A percentile compares a stretch with the other conserved stretches of the same genome.
These are phyloP conservation scores for Vidua macroura DNA, from an alignment of 2,113 vertebrate species.

Conservation along the genomic window DNA sequence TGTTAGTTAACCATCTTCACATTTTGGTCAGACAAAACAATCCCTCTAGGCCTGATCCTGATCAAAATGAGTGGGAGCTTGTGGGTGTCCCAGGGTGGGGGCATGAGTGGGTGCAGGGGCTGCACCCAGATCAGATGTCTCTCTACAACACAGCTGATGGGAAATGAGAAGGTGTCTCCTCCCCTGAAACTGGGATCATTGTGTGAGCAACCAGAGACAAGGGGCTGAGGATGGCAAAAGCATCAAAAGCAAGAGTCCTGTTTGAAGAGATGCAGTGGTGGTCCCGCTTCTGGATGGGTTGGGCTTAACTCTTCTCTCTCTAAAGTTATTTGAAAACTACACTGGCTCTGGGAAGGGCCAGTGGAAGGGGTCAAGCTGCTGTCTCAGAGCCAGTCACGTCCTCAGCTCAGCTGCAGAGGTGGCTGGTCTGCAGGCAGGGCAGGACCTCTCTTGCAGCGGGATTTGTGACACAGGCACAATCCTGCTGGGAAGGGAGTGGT, in stretches of 20 bases:
- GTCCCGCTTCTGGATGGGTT: not conserved
- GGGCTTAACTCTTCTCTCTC: not conserved
- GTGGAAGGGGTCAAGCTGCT: not conserved
- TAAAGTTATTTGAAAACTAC: not conserved
- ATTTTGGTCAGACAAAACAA: not conserved
- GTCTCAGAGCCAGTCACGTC: not conserved
- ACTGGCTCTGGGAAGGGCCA: not conserved
- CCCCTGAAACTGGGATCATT: not conserved
- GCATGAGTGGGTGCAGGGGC: not conserved
- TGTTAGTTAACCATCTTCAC: not conserved
- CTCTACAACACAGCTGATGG: not conserved
- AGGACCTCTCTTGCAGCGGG: rapidly evolving
- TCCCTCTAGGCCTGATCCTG: not conserved
- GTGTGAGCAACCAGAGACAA: not conserved
- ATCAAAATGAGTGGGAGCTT: not conserved
- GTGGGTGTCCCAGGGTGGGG: not conserved
- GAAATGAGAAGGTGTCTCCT: not conserved
- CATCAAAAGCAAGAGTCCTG: not conserved
- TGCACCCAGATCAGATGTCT: not conserved
- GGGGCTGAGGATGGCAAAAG: not conserved
- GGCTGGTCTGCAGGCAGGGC: not conserved
- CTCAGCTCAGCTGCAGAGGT: not conserved
- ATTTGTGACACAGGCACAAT: not conserved
- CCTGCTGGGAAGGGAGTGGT: not conserved
- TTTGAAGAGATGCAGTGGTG: not conserved